Conservation (phyloP, 2,888 invertebrate species). For the Trachelus tabidus region DNA sequence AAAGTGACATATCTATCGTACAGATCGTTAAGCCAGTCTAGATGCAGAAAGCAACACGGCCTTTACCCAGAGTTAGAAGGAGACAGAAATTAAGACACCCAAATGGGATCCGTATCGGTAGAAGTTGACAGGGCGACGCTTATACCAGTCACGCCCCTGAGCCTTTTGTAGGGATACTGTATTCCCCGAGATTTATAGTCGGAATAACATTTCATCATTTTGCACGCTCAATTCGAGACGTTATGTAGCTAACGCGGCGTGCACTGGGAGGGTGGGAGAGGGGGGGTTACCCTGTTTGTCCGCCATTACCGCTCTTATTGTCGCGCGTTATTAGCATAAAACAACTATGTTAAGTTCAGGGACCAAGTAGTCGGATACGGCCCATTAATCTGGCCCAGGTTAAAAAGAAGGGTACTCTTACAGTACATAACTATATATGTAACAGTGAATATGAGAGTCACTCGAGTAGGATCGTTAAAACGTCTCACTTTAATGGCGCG, state of each 20-base stretch:
- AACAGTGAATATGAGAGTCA: neutral
- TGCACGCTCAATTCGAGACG: constrained; percentile 53
- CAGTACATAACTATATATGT: no score
- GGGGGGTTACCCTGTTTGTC: constrained; percentile 1
- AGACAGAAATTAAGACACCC: constrained; percentile 6
- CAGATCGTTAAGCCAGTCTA: constrained; percentile 9
- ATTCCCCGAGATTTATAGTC: constrained; percentile 51
- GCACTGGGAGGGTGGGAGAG: neutral
- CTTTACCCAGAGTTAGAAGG: constrained; percentile 5
- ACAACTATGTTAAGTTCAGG: constrained; percentile 25
- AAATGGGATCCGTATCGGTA: constrained; percentile 6
- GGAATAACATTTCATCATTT: constrained; percentile 52
- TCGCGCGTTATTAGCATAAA: constrained; percentile 43
- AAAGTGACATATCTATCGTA: constrained; percentile 61
- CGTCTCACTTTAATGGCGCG: neutral
- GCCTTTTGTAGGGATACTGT: neutral
- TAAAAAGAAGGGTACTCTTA: neutral
- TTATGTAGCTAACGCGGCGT: constrained; percentile 35
- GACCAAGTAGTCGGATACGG: neutral
- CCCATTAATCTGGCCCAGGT: constrained; percentile 3
- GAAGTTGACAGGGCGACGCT: no score
- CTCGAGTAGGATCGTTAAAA: neutral
- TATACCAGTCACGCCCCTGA: constrained; percentile 14
- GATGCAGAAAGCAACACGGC: constrained; percentile 4
- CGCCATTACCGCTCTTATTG: neutral